Conservation (phyloP, 2,888 invertebrate species). For the Orgyia antiqua region DNA sequence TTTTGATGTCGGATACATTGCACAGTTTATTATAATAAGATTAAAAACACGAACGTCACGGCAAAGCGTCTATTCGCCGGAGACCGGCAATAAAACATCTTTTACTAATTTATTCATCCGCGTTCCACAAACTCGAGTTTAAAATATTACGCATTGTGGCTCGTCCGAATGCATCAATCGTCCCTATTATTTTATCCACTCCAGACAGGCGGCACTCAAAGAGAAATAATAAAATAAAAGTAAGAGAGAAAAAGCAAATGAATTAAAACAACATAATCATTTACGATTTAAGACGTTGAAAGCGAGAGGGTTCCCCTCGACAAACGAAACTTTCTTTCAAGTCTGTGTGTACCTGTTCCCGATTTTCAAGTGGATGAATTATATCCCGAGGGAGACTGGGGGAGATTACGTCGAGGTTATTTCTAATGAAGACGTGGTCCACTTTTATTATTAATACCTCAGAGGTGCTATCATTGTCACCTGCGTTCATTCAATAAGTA, state of each 20-base stretch:
- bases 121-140: conserved; percentile 32
- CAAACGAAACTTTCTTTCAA: conserved; percentile 74
- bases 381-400: conserved; percentile 68
- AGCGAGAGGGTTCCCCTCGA: conserved; percentile 63
- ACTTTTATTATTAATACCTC: conserved; percentile 61
- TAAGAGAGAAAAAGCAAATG: conserved; percentile 68
- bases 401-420: conserved; percentile 55
- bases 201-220: conserved; percentile 71
- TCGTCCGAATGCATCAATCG: conserved; percentile 35
- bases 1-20: conserved; percentile 14
- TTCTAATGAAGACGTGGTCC: conserved; percentile 68
- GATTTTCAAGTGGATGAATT: conserved; percentile 75
- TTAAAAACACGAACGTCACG: conserved; percentile 20
- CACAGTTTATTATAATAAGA: conserved; percentile 20
- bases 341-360: conserved; percentile 71
- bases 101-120: conserved; percentile 44
- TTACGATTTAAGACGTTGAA: conserved; percentile 68
- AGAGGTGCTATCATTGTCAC: conserved; percentile 60
- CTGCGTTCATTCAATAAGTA: conserved; percentile 35
- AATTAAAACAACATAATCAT: conserved; percentile 77
- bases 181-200: conserved; percentile 53
- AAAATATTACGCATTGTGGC: conserved; percentile 31
- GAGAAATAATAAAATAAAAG: conserved; percentile 58
- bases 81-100: conserved; percentile 36
- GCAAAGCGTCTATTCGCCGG: conserved; percentile 22